These are phyloP conservation scores for Aix galericulata DNA, from an alignment of 2,113 vertebrate genomes.

Conservation along the genomic window DNA sequence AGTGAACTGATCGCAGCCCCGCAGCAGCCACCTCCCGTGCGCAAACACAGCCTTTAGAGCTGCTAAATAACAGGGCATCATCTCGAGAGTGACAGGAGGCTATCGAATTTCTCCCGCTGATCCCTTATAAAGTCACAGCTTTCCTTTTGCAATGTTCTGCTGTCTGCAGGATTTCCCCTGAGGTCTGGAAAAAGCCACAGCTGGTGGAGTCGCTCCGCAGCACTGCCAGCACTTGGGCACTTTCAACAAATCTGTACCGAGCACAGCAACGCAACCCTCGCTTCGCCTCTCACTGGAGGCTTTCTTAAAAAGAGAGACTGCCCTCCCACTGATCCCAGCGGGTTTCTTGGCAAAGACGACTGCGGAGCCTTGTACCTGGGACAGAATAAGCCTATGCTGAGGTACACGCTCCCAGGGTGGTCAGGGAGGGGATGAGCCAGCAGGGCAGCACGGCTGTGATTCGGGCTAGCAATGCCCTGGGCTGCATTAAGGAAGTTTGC, in stretches of 20 bases:
- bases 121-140: not conserved
- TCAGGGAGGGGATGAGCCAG: not conserved
- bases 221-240: not conserved
- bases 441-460: not conserved
- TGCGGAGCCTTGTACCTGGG: not conserved
- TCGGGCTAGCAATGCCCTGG: not conserved
- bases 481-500: accelerated
- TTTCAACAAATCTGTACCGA: not conserved
- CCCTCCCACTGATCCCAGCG: not conserved
- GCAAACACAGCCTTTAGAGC: not conserved
- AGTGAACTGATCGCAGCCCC: not conserved
- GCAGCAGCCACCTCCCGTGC: not conserved
- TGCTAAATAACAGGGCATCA: not conserved
- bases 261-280: not conserved
- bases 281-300: not conserved
- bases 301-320: not conserved
- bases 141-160: not conserved
- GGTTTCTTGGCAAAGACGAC: not conserved
- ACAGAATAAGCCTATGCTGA: not conserved
- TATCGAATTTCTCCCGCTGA: not conserved
- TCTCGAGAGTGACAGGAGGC: not conserved
- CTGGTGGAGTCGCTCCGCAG: not conserved
- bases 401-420: not conserved
- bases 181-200: not conserved
- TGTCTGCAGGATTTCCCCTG: not conserved